phyloP scores from a whole-genome alignment of 2,888 invertebrate genomes.

The Drosophila cognata region DNA sequence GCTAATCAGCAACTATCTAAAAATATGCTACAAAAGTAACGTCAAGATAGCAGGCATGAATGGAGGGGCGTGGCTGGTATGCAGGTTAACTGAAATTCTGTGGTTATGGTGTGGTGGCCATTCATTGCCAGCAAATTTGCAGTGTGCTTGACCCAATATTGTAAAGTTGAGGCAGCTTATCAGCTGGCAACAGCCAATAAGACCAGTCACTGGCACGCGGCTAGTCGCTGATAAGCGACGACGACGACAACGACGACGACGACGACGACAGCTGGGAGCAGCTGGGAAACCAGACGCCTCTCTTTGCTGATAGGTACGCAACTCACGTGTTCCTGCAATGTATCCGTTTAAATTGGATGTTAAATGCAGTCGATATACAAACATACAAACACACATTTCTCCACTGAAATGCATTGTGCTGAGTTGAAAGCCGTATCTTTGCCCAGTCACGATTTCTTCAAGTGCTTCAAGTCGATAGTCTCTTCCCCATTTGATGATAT shows the following conservation, averaged over 20 bases:
- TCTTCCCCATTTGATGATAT: conserved; percentile 8
- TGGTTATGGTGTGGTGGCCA: neutral
- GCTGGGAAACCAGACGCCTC: conserved; percentile 51
- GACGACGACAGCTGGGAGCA: conserved; percentile 2
- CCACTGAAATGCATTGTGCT: conserved; percentile 1
- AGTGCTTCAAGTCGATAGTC: conserved; percentile 1
- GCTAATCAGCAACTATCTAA: neutral
- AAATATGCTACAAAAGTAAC: neutral
- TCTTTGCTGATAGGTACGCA: conserved; percentile 36
- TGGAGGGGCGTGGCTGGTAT: neutral
- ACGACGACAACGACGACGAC: neutral
- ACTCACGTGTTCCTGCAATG: conserved; percentile 70
- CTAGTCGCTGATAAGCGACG: conserved; percentile 60
- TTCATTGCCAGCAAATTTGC: conserved; percentile 35
- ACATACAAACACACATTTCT: neutral
- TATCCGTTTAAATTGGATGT: conserved; percentile 41
- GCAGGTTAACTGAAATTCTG: neutral
- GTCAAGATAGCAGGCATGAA: neutral
- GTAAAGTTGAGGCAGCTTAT: conserved; percentile 44
- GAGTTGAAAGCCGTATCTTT: conserved; percentile 14
- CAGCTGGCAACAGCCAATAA: conserved; percentile 35
- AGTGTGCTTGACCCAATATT: conserved; percentile 63
- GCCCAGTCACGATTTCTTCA: conserved; percentile 52
- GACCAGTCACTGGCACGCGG: conserved; percentile 65
- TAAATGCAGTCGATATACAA: neutral